These are phyloP conservation scores for Podilymbus podiceps DNA, from an alignment of 2,113 vertebrate species.

Conservation along the genomic window DNA sequence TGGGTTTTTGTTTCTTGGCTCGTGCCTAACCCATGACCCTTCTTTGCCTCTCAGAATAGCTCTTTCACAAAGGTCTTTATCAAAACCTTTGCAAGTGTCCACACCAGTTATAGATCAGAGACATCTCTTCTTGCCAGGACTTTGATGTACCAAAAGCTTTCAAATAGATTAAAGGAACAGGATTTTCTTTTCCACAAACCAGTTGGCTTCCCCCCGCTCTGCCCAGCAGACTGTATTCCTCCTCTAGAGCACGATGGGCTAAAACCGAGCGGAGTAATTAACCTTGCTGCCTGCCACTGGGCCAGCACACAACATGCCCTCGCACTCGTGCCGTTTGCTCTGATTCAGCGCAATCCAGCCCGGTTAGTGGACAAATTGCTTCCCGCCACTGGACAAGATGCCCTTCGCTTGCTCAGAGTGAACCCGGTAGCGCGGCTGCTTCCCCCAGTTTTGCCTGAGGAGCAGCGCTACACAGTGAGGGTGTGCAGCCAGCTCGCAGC, in stretches of 20 bases:
- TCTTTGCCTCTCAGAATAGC: neutral
- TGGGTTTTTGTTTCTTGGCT: neutral
- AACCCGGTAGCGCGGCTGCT: accelerated
- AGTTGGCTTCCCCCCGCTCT: accelerated
- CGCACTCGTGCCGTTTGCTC: neutral
- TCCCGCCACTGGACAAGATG: accelerated
- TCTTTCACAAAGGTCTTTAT: neutral
- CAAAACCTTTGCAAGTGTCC: neutral
- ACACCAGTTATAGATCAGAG: neutral
- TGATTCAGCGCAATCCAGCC: neutral
- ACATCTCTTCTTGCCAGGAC: neutral
- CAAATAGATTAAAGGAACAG: neutral
- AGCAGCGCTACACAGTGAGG: accelerated
- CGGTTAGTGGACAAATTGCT: accelerated
- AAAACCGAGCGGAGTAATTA: neutral
- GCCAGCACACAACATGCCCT: neutral
- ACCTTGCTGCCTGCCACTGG: neutral
- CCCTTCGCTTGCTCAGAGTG: accelerated
- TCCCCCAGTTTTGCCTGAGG: accelerated
- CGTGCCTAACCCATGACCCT: neutral
- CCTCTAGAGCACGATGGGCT: neutral
- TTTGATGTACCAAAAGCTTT: constrained; percentile 15
- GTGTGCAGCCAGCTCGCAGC: accelerated
- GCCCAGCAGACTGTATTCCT: neutral
- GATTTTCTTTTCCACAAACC: neutral